Conservation (phyloP, 2,797 vertebrate genomes). For the Enteromius trimaculatus region DNA sequence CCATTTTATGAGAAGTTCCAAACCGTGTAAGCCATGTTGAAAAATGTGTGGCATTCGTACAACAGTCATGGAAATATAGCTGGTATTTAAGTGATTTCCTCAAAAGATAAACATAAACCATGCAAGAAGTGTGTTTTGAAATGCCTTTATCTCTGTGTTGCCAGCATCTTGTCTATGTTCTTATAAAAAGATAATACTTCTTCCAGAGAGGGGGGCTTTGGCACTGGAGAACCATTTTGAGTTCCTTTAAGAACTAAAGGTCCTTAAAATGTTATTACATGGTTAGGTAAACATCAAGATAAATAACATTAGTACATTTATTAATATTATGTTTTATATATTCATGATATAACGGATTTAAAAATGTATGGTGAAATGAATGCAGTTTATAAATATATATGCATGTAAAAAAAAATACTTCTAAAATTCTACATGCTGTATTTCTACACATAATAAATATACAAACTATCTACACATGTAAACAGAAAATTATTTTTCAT, state of each 20-base stretch:
- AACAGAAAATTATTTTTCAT: too few species aligned
- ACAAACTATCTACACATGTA: too few species aligned
- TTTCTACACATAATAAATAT: too few species aligned
- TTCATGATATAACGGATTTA: too few species aligned
- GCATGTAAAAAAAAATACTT: too few species aligned
- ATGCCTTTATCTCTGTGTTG: background rate
- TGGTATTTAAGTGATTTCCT: background rate
- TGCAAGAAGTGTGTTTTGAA: background rate
- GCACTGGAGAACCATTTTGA: background rate
- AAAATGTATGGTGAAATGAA: too few species aligned
- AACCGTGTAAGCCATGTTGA: background rate
- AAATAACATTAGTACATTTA: too few species aligned
- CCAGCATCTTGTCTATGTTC: background rate
- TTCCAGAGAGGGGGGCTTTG: background rate
- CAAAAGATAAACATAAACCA: background rate
- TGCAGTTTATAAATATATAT: too few species aligned
- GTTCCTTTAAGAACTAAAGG: background rate
- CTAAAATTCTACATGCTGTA: too few species aligned
- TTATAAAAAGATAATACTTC: background rate
- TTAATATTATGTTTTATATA: too few species aligned
- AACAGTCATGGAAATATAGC: background rate
- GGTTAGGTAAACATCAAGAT: too few species aligned
- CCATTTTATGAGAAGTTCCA: background rate
- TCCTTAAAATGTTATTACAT: too few species aligned
- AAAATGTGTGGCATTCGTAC: background rate